phyloP scores from a whole-genome alignment of 2,113 vertebrate species.

The Sinosuthora webbiana region DNA sequence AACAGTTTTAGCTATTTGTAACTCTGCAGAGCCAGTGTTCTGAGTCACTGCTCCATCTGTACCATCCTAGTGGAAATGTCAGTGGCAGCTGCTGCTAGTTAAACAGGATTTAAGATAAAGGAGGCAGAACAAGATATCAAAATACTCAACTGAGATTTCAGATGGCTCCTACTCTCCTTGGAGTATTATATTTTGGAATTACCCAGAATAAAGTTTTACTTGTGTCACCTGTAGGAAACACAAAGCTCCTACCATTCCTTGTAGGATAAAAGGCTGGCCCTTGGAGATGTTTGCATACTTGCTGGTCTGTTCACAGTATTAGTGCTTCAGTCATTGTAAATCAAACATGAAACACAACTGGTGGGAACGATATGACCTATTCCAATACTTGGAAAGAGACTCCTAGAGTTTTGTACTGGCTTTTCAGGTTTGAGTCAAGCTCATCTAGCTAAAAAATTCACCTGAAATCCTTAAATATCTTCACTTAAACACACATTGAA shows the following conservation, averaged over 20 bases:
- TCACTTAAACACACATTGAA: neutral
- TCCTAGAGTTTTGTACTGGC: neutral
- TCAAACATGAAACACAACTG: neutral
- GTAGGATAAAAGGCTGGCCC: neutral
- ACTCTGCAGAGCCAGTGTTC: neutral
- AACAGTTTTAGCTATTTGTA: conserved; percentile 17
- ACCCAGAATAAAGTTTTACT: neutral
- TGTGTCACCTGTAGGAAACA: neutral
- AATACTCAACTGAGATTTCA: conserved; percentile 15
- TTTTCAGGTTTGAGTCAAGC: neutral
- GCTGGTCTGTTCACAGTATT: neutral
- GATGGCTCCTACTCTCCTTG: neutral
- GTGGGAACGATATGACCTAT: neutral
- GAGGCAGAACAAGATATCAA: conserved; percentile 42
- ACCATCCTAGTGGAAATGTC: conserved; percentile 48
- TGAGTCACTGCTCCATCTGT: conserved; percentile 64
- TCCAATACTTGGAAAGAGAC: neutral
- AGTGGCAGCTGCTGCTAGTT: conserved; percentile 50
- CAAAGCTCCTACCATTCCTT: neutral
- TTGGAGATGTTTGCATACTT: neutral
- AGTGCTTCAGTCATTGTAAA: neutral
- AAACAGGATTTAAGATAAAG: conserved; percentile 46
- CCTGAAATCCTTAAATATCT: neutral
- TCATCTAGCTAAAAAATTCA: neutral
- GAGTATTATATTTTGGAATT: neutral